Conservation (phyloP, 2,888 invertebrate species). For the Plutella xylostella region DNA sequence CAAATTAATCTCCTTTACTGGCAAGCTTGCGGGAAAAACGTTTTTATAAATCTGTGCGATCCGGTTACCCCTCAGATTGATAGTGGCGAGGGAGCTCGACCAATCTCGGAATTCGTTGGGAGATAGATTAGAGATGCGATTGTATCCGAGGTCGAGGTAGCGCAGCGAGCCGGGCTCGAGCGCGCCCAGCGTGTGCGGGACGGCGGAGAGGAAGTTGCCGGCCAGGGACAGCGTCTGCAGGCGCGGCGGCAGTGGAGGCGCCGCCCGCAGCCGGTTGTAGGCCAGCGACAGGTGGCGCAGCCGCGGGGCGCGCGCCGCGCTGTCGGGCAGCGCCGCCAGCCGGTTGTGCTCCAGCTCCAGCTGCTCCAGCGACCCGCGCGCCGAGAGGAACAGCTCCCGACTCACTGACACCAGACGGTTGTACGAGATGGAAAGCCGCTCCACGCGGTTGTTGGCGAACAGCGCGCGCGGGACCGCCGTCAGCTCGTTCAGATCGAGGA, state of each 20-base stretch:
- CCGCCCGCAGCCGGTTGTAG: slow-evolving; percentile 76
- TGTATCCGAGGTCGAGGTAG: slow-evolving; percentile 90
- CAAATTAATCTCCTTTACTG: slow-evolving; percentile 88
- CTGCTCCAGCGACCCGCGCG: slow-evolving; percentile 81
- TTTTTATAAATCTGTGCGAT: slow-evolving; percentile 78
- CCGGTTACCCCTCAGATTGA: slow-evolving; percentile 86
- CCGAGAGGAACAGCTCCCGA: slow-evolving; percentile 77
- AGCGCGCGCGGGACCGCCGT: slow-evolving; percentile 73
- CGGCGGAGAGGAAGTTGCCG: slow-evolving; percentile 81
- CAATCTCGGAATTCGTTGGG: slow-evolving; percentile 83
- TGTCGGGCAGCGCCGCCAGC: slow-evolving; percentile 76
- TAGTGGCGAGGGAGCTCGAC: slow-evolving; percentile 83
- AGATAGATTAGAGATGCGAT: slow-evolving; percentile 82
- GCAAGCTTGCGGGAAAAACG: slow-evolving; percentile 78
- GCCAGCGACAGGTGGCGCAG: slow-evolving; percentile 86
- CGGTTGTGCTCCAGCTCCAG: slow-evolving; percentile 86
- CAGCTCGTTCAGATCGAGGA: slow-evolving; percentile 85
- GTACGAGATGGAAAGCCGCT: slow-evolving; percentile 82
- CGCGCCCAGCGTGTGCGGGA: slow-evolving; percentile 78
- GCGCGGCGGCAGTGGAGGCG: slow-evolving; percentile 72
- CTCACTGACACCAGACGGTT: slow-evolving; percentile 79
- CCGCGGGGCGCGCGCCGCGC: slow-evolving; percentile 74
- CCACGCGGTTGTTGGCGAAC: slow-evolving; percentile 78
- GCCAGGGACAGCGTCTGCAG: slow-evolving; percentile 84
- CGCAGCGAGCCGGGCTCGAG: slow-evolving; percentile 78